These are phyloP conservation scores for Vespertilio murinus DNA, from an alignment of 2,797 vertebrate species.

Conservation along the genomic window DNA sequence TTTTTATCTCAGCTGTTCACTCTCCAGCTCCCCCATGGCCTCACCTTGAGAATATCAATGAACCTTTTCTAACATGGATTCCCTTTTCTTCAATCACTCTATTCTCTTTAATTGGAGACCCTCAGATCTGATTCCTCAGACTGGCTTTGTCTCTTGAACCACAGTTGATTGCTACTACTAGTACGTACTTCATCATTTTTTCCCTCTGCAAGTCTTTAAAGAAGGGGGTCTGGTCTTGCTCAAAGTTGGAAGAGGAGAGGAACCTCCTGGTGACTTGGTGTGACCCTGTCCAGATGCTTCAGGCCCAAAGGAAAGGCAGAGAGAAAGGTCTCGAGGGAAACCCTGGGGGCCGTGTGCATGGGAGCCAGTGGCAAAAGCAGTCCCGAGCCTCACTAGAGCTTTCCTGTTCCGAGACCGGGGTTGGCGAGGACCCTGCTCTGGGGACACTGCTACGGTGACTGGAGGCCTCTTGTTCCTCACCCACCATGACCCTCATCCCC, in stretches of 20 bases:
- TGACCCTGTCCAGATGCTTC: background rate
- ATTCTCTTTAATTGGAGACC: background rate
- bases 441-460: background rate
- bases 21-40: rapidly evolving
- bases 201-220: background rate
- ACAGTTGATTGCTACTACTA: rapidly evolving
- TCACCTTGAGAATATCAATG: rapidly evolving
- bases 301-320: background rate
- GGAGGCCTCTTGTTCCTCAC: background rate
- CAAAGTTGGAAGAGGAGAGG: background rate
- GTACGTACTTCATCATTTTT: rapidly evolving
- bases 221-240: background rate
- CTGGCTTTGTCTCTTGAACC: background rate
- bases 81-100: rapidly evolving
- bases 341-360: rapidly evolving
- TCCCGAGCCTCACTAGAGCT: rapidly evolving
- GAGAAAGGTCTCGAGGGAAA: background rate
- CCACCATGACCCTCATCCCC: too few relatives aligned
- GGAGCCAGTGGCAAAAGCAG: rapidly evolving
- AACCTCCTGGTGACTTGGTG: rapidly evolving
- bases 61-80: rapidly evolving
- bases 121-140: background rate
- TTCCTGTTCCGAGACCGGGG: rapidly evolving
- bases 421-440: rapidly evolving
- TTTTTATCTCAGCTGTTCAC: rapidly evolving